phyloP scores from a whole-genome alignment of 2,797 vertebrate species.

The Myripristis murdjan region DNA sequence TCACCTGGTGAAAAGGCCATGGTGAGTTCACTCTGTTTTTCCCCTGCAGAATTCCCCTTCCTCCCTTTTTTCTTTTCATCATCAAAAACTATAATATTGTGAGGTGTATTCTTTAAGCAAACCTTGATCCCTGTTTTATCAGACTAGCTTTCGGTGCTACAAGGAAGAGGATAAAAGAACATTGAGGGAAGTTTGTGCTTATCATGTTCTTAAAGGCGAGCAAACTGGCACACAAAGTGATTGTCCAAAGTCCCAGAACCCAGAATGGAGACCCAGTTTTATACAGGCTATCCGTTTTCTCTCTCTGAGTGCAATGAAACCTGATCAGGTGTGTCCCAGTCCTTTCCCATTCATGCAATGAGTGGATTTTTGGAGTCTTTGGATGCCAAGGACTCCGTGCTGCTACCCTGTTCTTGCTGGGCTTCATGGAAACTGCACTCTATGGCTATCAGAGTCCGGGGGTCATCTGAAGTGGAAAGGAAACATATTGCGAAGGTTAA shows the following conservation, averaged over 20 bases:
- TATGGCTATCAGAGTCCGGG: conserved; percentile 76
- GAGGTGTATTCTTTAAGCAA: background rate
- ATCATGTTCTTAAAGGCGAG: background rate
- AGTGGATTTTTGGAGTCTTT: conserved; percentile 71
- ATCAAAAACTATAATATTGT: conserved; percentile 1
- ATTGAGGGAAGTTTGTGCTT: background rate
- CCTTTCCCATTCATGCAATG: conserved; percentile 56
- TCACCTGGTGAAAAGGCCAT: background rate
- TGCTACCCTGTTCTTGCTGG: conserved; percentile 91
- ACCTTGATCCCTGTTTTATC: background rate
- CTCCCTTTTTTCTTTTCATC: background rate
- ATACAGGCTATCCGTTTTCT: conserved; percentile 22
- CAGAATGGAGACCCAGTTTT: background rate
- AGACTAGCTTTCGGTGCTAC: background rate
- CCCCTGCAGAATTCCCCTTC: conserved; percentile 62
- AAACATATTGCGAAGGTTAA: background rate
- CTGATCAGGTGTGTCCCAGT: background rate
- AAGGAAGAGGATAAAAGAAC: background rate
- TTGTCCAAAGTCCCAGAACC: background rate
- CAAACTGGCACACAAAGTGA: background rate
- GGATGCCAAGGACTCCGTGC: conserved; percentile 74
- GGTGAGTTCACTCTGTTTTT: conserved; percentile 18
- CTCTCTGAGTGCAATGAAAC: background rate
- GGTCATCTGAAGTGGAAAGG: conserved; percentile 61
- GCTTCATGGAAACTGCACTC: conserved; percentile 91